Percentiles rank a stretch among this genome's conserved stretches.
Evolutionary conservation across 2,888 invertebrate species (phyloP).

Genomic region (Anorthoa munda): DNA sequence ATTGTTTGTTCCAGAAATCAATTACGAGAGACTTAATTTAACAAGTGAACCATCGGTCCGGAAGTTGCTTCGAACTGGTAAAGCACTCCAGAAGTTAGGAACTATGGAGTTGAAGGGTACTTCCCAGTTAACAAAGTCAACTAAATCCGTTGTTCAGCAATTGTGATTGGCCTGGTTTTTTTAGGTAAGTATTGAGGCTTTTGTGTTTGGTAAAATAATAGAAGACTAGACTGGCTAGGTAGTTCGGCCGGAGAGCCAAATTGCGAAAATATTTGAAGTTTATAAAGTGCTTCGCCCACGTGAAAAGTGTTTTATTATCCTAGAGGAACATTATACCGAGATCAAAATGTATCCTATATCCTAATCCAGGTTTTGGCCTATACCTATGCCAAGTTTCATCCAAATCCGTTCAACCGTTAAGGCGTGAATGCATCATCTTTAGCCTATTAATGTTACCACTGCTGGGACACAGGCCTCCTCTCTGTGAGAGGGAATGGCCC

Average conservation of each 20-base stretch:
- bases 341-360: no score
- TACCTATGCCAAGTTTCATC: no score
- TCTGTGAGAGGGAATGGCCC: no score
- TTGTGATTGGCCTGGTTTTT: conserved; percentile 4
- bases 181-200: background rate
- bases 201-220: background rate
- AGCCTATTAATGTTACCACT: no score
- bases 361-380: no score
- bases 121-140: conserved; percentile 34
- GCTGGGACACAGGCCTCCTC: no score
- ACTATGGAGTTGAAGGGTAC: conserved; percentile 24
- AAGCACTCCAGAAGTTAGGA: conserved; percentile 48
- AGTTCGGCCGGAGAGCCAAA: no score
- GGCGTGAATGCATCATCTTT: no score
- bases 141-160: conserved; percentile 24
- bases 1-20: conserved; percentile 32
- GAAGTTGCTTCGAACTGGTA: conserved; percentile 38
- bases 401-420: no score
- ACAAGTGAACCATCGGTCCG: conserved; percentile 30
- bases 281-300: no score
- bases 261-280: background rate
- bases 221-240: background rate
- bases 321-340: no score
- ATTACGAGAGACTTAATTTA: conserved; percentile 28
- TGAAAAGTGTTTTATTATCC: no score